Percentiles rank a stretch among this genome's conserved stretches.
These are phyloP conservation scores for Phrixothrix hirtus DNA, from an alignment of 2,888 invertebrate genomes.

Conservation along the genomic window DNA sequence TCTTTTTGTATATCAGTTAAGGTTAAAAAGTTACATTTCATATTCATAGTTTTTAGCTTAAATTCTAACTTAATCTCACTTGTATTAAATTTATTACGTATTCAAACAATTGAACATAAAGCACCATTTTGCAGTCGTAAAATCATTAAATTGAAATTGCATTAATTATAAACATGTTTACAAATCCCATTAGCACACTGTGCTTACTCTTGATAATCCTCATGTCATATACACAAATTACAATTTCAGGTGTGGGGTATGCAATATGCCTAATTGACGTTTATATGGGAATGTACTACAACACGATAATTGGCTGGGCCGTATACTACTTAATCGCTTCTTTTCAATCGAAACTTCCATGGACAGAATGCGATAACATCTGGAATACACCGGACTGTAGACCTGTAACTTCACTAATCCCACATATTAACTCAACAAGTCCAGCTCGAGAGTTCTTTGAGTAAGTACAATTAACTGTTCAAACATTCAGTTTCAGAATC, in stretches of 20 bases:
- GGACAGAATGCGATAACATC: constrained; percentile 82
- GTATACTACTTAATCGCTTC: constrained; percentile 88
- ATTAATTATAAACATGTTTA: no score
- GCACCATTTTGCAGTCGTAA: no score
- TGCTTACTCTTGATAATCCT: not conserved
- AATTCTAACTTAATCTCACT: no score
- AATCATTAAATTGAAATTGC: not conserved
- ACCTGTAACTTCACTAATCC: constrained; percentile 59
- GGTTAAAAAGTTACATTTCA: no score
- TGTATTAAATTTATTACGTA: no score
- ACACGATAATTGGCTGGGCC: constrained; percentile 96
- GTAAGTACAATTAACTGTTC: constrained; percentile 60
- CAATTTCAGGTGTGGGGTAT: constrained; percentile 83
- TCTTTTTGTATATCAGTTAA: no score
- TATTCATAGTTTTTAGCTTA: no score
- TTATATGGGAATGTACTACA: constrained; percentile 97
- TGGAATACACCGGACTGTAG: constrained; percentile 85
- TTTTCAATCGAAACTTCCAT: constrained; percentile 78
- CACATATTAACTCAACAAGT: constrained; percentile 66
- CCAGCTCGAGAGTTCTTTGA: constrained; percentile 89
- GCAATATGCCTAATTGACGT: constrained; percentile 95
- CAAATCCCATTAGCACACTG: no score
- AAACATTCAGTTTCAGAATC: not conserved
- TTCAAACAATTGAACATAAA: no score
- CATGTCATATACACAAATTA: not conserved